phyloP scores from a whole-genome alignment of 1,140 invertebrate genomes.

The Trialeurodes vaporariorum region DNA sequence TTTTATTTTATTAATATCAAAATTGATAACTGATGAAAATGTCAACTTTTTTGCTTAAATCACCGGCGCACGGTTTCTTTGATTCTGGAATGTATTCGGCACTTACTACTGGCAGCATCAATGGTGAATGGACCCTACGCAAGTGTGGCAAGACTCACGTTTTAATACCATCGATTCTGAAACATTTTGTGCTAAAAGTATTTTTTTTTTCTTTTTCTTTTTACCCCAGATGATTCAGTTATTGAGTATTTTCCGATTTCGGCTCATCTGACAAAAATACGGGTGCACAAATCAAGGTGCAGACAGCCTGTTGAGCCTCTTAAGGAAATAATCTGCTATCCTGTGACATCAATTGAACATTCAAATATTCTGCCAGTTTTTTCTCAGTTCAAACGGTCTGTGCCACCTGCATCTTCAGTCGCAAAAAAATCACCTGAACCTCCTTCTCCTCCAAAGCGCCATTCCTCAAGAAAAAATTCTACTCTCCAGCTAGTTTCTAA shows the following conservation, averaged over 20 bases:
- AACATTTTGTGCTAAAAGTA: neutral
- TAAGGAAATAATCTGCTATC: conserved; percentile 45
- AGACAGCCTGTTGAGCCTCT: conserved; percentile 12
- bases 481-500: conserved; percentile 52
- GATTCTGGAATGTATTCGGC: neutral
- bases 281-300: conserved; percentile 45
- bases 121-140: conserved; percentile 4
- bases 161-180: neutral
- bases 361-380: conserved; percentile 33
- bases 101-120: conserved; percentile 2
- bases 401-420: conserved; percentile 22
- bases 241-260: conserved; percentile 72
- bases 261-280: conserved; percentile 61
- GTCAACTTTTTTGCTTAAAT: neutral
- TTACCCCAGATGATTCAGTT: conserved; percentile 43
- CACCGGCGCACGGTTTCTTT: neutral
- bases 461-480: conserved; percentile 58
- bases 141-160: neutral
- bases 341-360: conserved; percentile 36
- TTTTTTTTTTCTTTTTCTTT: conserved; percentile 13
- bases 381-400: conserved; percentile 38
- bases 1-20: too few species aligned
- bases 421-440: conserved; percentile 25
- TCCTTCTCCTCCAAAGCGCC: conserved; percentile 54
- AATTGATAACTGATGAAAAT: too few species aligned